These are phyloP conservation scores for Drosophila helvetica DNA, from an alignment of 2,888 invertebrate genomes.

Conservation along the genomic window DNA sequence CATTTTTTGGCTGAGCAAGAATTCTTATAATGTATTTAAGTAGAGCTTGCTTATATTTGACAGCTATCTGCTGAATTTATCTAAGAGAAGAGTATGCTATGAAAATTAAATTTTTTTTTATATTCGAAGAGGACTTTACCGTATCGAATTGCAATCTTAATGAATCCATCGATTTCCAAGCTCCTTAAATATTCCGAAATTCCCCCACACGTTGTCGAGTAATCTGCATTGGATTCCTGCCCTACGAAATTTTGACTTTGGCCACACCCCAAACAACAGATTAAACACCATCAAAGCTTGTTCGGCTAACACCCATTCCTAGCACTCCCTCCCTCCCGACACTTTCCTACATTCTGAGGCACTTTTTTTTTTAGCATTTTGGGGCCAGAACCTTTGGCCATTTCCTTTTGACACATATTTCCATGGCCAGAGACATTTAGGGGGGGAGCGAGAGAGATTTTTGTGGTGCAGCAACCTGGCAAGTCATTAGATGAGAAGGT, in stretches of 20 bases:
- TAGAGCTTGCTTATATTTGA: no score
- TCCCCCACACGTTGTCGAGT: constrained; percentile 19
- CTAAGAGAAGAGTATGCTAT: background rate
- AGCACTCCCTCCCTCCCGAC: background rate
- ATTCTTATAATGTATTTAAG: background rate
- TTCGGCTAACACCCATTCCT: constrained; percentile 14
- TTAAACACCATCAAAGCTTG: constrained; percentile 43
- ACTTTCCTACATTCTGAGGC: constrained; percentile 1
- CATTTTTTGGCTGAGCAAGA: background rate
- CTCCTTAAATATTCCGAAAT: constrained; percentile 1
- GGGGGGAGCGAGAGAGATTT: constrained; percentile 11
- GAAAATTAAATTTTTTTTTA: no score
- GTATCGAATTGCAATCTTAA: background rate
- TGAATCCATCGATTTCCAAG: background rate
- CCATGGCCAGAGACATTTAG: constrained; percentile 58
- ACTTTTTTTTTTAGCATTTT: constrained; percentile 14
- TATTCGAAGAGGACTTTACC: background rate
- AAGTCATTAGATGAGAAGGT: constrained; percentile 42
- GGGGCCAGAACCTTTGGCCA: constrained; percentile 38
- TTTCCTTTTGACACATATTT: constrained; percentile 69
- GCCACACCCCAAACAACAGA: constrained; percentile 40
- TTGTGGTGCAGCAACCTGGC: constrained; percentile 50
- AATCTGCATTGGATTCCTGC: constrained; percentile 36
- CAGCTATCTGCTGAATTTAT: no score
- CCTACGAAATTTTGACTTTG: constrained; percentile 20